A percentile compares a stretch with the other conserved stretches of the same genome.
Conservation (phyloP, 2,797 vertebrate species). For the Ataeniobius toweri region DNA sequence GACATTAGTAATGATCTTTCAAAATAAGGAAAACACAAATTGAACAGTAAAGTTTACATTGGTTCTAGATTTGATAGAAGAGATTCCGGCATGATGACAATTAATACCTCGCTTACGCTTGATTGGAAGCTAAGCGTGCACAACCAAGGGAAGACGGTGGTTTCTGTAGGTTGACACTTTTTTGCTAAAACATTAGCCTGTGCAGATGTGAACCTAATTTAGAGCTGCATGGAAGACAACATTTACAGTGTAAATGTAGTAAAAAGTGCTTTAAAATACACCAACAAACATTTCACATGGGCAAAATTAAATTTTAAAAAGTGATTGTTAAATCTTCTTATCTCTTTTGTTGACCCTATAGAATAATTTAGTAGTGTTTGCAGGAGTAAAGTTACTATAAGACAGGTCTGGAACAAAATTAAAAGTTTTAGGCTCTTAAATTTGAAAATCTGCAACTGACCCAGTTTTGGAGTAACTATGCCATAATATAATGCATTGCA, state of each 20-base stretch:
- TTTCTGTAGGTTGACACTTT: slow-evolving; percentile 71
- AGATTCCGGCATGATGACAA: slow-evolving; percentile 60
- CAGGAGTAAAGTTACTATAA: slow-evolving; percentile 2
- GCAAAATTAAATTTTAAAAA: slow-evolving; percentile 17
- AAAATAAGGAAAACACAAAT: slow-evolving; percentile 64
- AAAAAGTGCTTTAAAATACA: slow-evolving; percentile 23
- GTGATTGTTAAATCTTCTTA: neutral
- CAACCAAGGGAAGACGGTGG: slow-evolving; percentile 66
- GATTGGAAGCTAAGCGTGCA: slow-evolving; percentile 20
- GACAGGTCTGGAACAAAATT: neutral
- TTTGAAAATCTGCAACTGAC: neutral
- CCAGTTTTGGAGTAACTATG: neutral
- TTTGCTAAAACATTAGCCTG: slow-evolving; percentile 79
- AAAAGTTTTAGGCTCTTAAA: slow-evolving; percentile 8
- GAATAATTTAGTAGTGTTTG: slow-evolving; percentile 1
- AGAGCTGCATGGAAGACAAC: slow-evolving; percentile 46
- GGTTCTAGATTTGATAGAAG: slow-evolving; percentile 64
- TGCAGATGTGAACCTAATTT: slow-evolving; percentile 57
- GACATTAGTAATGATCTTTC: slow-evolving; percentile 76
- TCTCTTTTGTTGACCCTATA: neutral
- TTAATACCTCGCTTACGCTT: slow-evolving; percentile 48
- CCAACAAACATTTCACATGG: slow-evolving; percentile 10
- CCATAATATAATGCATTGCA: no score
- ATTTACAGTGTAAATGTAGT: slow-evolving; percentile 39
- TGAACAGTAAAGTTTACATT: slow-evolving; percentile 60